These are phyloP conservation scores for Tupaia chinensis DNA, from an alignment of 2,113 vertebrate species.

Conservation along the genomic window DNA sequence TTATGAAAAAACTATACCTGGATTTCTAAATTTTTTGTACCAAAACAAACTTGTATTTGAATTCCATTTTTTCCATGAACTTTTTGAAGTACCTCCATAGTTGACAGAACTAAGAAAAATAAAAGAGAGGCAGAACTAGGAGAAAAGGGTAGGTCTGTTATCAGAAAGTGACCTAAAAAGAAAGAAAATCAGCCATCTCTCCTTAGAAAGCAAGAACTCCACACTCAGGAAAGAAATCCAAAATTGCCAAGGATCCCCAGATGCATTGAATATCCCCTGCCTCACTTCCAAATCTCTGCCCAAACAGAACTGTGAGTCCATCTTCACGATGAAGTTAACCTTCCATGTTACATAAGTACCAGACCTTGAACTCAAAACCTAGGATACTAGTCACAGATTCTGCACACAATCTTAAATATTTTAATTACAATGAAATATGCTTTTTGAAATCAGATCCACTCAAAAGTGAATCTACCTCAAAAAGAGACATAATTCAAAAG, in stretches of 20 bases:
- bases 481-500: slow-evolving; percentile 36
- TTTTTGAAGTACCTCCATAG: too few species aligned
- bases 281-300: neutral
- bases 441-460: slow-evolving; percentile 21
- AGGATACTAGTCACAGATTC: neutral
- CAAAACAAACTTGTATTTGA: too few species aligned
- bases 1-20: too few species aligned
- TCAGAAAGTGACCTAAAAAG: neutral
- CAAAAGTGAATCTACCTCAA: neutral
- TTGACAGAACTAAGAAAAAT: neutral
- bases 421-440: neutral
- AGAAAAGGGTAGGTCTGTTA: neutral
- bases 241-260: neutral
- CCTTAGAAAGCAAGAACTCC: neutral
- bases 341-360: neutral
- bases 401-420: neutral
- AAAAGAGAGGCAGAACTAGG: neutral
- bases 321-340: neutral
- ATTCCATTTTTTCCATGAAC: too few species aligned
- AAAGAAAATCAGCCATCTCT: neutral
- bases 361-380: neutral
- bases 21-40: too few species aligned
- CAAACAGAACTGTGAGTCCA: neutral
- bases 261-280: neutral
- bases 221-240: neutral